Base-by-base conservation (phyloP, 1,140 invertebrate species). In the Ericerus pela region DNA sequence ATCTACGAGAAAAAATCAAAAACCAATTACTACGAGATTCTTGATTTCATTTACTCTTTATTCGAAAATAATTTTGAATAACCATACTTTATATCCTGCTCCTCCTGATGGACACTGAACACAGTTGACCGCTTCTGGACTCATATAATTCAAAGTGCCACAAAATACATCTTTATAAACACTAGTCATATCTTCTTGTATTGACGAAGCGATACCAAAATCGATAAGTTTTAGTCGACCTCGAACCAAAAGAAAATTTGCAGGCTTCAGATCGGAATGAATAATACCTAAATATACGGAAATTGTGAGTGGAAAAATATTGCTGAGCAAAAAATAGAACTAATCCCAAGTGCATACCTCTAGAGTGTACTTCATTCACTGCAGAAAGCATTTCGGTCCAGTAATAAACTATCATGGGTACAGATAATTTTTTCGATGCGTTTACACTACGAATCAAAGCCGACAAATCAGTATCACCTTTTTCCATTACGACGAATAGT, bases 131-230 rank as follows among this genome's bases (percentile, higher is more conserved):
- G 91, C 86, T 75, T 98, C 95, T 0, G 95, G 95, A 69, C 90
- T 93, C 69, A 97, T 97, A 69, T 94, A 97, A 70, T 94, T 96
- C 63, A 89, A 81, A 0, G 94, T 97, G 24, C 95, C 94, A 36
- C 80, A 77, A 51, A 79, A 80, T 54, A 79, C 77, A 60, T 85
- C 80, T 67, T 88, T 90, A 14, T 88, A 73, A 30, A 96, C 84
- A 64, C 86, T 90, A 1, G 94, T 97, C 67, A 83, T 84, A 66
- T 97, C 92, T 36, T 78, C 74, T 63, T 88, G 82, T 51, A 98
- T 78, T 51, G 81, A 81, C 51, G 88, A 88, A n/a, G 95, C 86
- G 62, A 98, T 98, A 22, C 94, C 95, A 74, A 99, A 98, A 73
- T 99, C 95, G 59, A 99, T 99, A 22, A 98, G 71, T 73, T 97